These are phyloP conservation scores for Malurus leucopterus DNA, from an alignment of 2,797 vertebrate genomes.

Conservation along the genomic window DNA sequence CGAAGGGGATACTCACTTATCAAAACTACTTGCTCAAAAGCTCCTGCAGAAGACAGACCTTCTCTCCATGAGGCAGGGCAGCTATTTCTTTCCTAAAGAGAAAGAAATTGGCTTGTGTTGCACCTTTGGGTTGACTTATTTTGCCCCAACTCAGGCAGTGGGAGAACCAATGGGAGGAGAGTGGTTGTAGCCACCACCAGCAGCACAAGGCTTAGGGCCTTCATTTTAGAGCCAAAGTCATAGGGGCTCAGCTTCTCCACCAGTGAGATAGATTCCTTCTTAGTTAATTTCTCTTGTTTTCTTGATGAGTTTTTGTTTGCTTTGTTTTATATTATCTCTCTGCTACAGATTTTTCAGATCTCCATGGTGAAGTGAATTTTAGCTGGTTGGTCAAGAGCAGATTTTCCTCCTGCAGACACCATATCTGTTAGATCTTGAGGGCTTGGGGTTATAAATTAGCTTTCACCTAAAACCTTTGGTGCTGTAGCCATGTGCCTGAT, in stretches of 20 bases:
- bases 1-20: neutral
- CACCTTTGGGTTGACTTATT: neutral
- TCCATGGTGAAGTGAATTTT: neutral
- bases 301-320: neutral
- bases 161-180: fast-evolving
- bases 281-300: neutral
- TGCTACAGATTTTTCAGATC: neutral
- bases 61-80: fast-evolving
- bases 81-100: neutral
- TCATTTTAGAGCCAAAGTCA: neutral
- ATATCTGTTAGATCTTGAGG: no score
- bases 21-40: neutral
- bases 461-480: neutral
- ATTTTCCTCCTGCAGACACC: neutral
- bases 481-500: neutral
- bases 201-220: neutral
- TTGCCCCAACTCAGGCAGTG: neutral
- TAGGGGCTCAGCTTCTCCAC: neutral
- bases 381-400: neutral
- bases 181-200: fast-evolving
- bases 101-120: fast-evolving
- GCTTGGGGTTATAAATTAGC: neutral
- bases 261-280: neutral
- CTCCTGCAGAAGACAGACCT: neutral
- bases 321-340: no score